These are phyloP conservation scores for Toxotes chatareus DNA, from an alignment of 2,113 vertebrate species.

Conservation along the genomic window DNA sequence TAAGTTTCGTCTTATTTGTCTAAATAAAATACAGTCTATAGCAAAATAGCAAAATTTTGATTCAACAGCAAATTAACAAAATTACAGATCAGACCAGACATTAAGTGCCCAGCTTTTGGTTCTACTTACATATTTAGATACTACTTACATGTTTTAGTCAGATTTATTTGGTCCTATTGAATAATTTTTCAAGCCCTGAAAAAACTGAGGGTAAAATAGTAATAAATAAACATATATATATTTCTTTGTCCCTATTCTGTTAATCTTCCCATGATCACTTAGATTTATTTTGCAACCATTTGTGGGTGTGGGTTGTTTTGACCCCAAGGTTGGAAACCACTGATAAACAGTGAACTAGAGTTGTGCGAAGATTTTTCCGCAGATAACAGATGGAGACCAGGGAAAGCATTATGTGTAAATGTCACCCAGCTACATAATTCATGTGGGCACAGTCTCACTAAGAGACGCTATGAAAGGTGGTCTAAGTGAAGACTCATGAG, in stretches of 20 bases:
- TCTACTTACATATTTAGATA: too few species aligned
- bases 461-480: background rate
- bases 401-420: background rate
- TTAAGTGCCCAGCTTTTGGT: background rate
- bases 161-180: too few species aligned
- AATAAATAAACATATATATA: background rate
- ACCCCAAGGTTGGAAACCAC: background rate
- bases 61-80: too few species aligned
- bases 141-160: too few species aligned
- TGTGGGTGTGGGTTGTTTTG: background rate
- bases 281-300: background rate
- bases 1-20: too few species aligned
- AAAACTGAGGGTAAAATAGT: background rate
- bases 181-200: too few species aligned
- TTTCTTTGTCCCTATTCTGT: background rate
- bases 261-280: background rate
- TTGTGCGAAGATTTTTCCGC: background rate
- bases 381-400: background rate
- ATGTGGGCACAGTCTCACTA: background rate
- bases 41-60: too few species aligned
- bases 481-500: constrained; percentile 8
- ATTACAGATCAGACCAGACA: too few species aligned
- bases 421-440: constrained; percentile 1
- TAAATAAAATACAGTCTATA: too few species aligned
- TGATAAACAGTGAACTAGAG: too few species aligned